phyloP scores from a whole-genome alignment of 2,113 vertebrate species.

The Oryzias woworae region DNA sequence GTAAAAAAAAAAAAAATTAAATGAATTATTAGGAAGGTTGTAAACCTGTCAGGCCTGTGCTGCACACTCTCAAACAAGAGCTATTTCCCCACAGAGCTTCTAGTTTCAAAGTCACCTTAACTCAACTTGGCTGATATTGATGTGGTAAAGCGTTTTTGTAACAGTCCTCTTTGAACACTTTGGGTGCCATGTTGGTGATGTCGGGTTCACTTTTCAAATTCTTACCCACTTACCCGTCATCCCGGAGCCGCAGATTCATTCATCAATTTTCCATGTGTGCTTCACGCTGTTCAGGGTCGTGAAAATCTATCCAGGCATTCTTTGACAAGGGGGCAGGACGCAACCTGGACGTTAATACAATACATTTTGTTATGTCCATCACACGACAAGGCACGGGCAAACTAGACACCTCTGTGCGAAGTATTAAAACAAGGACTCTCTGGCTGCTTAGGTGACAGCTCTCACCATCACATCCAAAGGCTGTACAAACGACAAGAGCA shows the following conservation, averaged over 20 bases:
- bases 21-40: slow-evolving; percentile 5
- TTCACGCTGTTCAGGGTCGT: no score
- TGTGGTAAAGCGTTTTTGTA: slow-evolving; percentile 30
- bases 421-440: no score
- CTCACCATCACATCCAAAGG: no score
- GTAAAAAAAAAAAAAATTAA: slow-evolving; percentile 12
- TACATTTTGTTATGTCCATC: no score
- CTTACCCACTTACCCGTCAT: slow-evolving; percentile 17
- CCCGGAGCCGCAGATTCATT: slow-evolving; percentile 9
- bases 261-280: background rate
- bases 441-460: no score
- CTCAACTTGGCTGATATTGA: slow-evolving; percentile 26
- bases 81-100: slow-evolving; percentile 26
- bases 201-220: slow-evolving; percentile 16
- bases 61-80: slow-evolving; percentile 10
- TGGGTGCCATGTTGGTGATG: slow-evolving; percentile 6
- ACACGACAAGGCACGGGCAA: no score
- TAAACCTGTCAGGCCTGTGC: slow-evolving; percentile 13
- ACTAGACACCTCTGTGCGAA: no score
- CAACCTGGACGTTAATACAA: no score
- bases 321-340: no score
- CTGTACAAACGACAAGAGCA: no score
- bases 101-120: slow-evolving; percentile 55
- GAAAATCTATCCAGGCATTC: no score
- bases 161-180: slow-evolving; percentile 17